Evolutionary conservation across 2,888 invertebrate genomes (phyloP).

Genomic region (Hemithea aestivaria): DNA sequence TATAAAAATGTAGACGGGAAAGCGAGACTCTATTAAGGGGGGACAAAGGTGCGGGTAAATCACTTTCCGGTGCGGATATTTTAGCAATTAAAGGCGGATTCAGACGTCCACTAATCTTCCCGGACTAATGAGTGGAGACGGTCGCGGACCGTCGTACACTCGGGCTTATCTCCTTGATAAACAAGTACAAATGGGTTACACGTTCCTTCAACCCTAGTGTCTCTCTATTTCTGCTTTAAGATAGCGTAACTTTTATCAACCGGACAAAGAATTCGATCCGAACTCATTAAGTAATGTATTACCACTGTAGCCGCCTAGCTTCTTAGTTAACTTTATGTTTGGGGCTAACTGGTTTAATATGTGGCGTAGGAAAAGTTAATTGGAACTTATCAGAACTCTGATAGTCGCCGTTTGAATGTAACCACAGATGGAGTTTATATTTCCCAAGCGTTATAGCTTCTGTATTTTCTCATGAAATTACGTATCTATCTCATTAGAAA

Average conservation of each 20-base stretch:
- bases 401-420: neutral
- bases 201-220: constrained; percentile 57
- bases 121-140: constrained; percentile 64
- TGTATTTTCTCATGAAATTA: no score
- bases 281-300: constrained; percentile 56
- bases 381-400: constrained; percentile 1
- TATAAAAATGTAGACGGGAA: constrained; percentile 8
- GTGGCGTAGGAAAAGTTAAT: constrained; percentile 7
- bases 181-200: constrained; percentile 72
- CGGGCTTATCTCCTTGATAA: constrained; percentile 69
- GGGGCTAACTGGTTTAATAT: constrained; percentile 20
- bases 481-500: no score
- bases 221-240: constrained; percentile 60
- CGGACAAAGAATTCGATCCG: constrained; percentile 47
- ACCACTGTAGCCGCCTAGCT: constrained; percentile 27
- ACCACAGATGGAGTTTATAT: no score
- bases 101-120: constrained; percentile 56
- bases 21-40: constrained; percentile 28
- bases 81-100: constrained; percentile 66
- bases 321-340: constrained; percentile 10
- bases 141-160: constrained; percentile 51
- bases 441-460: no score
- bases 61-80: constrained; percentile 48
- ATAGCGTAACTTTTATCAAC: constrained; percentile 59
- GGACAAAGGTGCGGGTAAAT: constrained; percentile 49